Conservation (phyloP, 2,888 invertebrate genomes). For the Drosophila heteroneura region DNA sequence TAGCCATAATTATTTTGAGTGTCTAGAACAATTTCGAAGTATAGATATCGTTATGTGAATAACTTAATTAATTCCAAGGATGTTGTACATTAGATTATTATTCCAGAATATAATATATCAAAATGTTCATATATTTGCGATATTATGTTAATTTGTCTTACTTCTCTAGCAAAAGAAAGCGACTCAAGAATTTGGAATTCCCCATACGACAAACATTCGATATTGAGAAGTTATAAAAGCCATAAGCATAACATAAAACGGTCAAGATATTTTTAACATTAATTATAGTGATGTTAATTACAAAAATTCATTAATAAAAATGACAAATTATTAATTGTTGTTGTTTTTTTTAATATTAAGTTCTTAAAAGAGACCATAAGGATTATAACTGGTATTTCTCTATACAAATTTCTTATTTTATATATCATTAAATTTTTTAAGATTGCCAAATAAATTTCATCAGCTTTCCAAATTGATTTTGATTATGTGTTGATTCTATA, state of each 20-base stretch:
- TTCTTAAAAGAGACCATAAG: background rate
- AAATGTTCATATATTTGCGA: background rate
- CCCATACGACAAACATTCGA: background rate
- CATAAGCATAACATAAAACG: background rate
- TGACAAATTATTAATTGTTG: background rate
- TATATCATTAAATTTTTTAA: background rate
- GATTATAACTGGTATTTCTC: background rate
- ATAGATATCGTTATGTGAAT: background rate
- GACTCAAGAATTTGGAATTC: background rate
- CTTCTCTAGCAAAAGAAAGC: background rate
- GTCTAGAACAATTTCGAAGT: background rate
- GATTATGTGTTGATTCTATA: conserved; percentile 1
- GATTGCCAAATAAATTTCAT: background rate
- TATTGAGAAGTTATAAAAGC: background rate
- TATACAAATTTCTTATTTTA: background rate
- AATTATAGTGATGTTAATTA: background rate
- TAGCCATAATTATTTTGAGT: conserved; percentile 8
- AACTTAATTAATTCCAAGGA: conserved; percentile 9
- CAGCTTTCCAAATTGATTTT: conserved; percentile 1
- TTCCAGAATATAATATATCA: background rate
- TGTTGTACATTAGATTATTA: background rate
- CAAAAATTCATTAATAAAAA: background rate
- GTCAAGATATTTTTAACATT: background rate
- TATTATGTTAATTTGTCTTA: background rate
- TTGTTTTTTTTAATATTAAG: background rate